Evolutionary conservation across 2,888 invertebrate genomes (phyloP), one percentile per base, ranked within the genome.

Genomic region (Polyommatus icarus): DNA sequence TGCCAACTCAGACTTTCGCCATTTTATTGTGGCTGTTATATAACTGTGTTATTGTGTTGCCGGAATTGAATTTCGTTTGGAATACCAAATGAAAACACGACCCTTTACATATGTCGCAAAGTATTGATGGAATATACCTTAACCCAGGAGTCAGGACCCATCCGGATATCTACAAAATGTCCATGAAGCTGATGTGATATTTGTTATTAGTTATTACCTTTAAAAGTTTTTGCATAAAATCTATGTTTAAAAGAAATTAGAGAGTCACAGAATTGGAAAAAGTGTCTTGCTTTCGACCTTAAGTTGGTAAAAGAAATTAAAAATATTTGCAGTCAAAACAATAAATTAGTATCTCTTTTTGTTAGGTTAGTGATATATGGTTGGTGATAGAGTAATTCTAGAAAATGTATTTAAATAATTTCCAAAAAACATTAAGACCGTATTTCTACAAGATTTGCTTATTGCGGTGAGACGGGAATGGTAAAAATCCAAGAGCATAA

Each of bases 61-160:
- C 8, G 7, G n/a, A 59, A 59, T 59, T 20, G 59, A 59, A 59
- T 59, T 59, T 59, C 59, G 59, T 59, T 59, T 59, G 20, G 59
- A 59, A 59, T 59, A 59, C 59, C 20, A 59, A 59, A 59, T 59
- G 20, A 59, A 59, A n/a, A 59, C 59, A 59, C 59, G 59, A 61
- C 20, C 59, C 24, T 24, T 61, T 15, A n/a, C 59, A 61, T 24
- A 8, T 61, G 59, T 61, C 59, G 59, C 59, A n/a, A 20, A 8
- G 5, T 59, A n/a, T 20, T 6, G 20, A 59, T 59, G 59, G n/a
- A 20, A 5, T 54, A 18, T 15, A 50, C 12, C 50, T 12, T 50
- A 50, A 50, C 3, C 7, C 57, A 7, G 59, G 20, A 59, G 20
- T 59, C 59, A 8, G 59, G 20, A 59, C 20, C 20, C 8, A 59